Base-by-base conservation (phyloP, 2,888 invertebrate genomes). In the Petrophora chlorosata region DNA sequence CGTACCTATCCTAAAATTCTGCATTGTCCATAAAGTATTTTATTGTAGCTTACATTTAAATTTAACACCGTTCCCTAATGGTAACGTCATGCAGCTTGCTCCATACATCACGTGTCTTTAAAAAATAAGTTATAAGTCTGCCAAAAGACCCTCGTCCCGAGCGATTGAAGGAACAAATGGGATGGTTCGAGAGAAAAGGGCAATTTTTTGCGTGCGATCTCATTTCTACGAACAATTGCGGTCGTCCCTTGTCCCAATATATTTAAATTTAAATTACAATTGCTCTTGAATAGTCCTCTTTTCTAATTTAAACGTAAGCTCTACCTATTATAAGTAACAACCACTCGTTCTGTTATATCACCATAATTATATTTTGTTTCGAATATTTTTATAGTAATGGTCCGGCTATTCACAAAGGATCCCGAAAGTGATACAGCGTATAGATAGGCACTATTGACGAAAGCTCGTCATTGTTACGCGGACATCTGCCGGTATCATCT, bases 111-210 rank as follows among this genome's bases (percentile, higher is more conserved):
- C 59, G 46, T 55, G 59, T 59, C n/a, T 56, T 66, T 59, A 66
- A 73, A 73, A 79, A 79, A 76, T 80, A 79, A 79, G 73, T 75
- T 72, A 72, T 79, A 76, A 75, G 71, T 65, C 69, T 67, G 62
- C 70, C 61, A 68, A 69, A 67, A 70, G 73, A 74, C 74, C 75
- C 76, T 75, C 73, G 66, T 74, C 65, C 61, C 70, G 55, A 59
- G 62, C 61, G 63, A 69, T 72, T 69, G 63, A 59, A 61, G 58
- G 70, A 76, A 79, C 76, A 81, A 82, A 80, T 76, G 75, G 71
- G 67, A 64, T 57, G 63, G 64, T 73, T 73, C 61, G 63, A 68
- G 67, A 72, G 69, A 73, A 79, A 72, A 67, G 66, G 76, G 64
- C 70, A 42, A 71, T 70, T 81, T 82, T 79, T 82, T 79, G 73